Evolutionary conservation across 1,140 invertebrate species (phyloP).

Genomic region (Polypedilum vanderplanki): DNA sequence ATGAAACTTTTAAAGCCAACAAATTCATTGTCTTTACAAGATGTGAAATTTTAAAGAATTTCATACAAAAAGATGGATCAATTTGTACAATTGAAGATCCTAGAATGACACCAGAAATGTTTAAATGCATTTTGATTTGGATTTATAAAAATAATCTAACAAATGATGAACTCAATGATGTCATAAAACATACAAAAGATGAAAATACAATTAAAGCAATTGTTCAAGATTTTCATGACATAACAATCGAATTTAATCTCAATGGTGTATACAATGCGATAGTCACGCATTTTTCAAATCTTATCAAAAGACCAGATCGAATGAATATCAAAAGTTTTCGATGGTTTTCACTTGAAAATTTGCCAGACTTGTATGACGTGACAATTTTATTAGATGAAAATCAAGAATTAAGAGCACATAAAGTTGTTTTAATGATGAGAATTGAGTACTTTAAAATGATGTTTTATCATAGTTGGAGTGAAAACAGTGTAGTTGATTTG

Average conservation of each 20-base stretch:
- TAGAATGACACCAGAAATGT: conserved; percentile 41
- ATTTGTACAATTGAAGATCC: conserved; percentile 33
- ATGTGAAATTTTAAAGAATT: conserved; percentile 42
- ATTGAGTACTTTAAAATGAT: conserved; percentile 66
- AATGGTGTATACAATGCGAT: background rate
- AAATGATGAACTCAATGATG: background rate
- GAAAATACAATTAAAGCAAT: background rate
- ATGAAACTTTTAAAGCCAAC: conserved; percentile 51
- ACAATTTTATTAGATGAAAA: conserved; percentile 49
- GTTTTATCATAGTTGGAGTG: conserved; percentile 58
- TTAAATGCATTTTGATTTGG: conserved; percentile 36
- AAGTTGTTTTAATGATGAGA: conserved; percentile 59
- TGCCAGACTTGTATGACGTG: conserved; percentile 54
- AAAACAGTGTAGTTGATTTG: conserved; percentile 45
- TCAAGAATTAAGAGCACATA: conserved; percentile 54
- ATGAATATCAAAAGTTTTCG: conserved; percentile 29
- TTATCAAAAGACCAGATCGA: conserved; percentile 30
- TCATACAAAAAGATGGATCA: conserved; percentile 37
- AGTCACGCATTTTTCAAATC: background rate
- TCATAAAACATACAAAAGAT: background rate
- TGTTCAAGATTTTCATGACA: conserved; percentile 1
- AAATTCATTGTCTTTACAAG: conserved; percentile 57
- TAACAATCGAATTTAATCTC: background rate
- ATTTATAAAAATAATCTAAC: conserved; percentile 41
- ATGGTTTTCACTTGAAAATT: conserved; percentile 37